Evolutionary conservation across 1,140 invertebrate species (phyloP).

Genomic region (Lerema accius): DNA sequence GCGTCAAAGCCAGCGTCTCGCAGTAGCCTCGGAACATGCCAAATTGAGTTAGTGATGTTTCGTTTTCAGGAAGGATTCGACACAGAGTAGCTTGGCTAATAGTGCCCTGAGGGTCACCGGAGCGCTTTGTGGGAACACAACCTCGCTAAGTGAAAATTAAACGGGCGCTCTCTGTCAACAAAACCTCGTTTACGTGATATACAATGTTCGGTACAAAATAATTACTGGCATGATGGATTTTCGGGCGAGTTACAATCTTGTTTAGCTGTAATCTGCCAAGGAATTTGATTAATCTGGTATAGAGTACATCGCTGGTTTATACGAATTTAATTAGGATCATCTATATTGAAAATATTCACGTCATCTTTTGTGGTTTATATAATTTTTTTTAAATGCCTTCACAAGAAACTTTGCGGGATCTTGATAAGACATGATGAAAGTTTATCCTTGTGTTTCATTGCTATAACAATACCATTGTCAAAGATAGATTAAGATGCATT

Average conservation of each 20-base stretch:
- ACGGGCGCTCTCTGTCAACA: conserved; percentile 19
- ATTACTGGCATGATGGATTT: conserved; percentile 23
- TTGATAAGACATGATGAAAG: too few relatives aligned
- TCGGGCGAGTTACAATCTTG: conserved; percentile 10
- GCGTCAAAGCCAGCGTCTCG: conserved; percentile 11
- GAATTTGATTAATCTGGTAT: not conserved
- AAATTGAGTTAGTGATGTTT: conserved; percentile 41
- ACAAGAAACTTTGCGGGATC: too few relatives aligned
- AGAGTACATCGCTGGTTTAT: not conserved
- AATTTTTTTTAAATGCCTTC: too few relatives aligned
- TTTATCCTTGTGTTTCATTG: too few relatives aligned
- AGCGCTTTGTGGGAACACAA: conserved; percentile 10
- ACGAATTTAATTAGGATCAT: not conserved
- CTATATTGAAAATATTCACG: too few relatives aligned
- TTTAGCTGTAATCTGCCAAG: not conserved
- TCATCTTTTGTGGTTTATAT: too few relatives aligned
- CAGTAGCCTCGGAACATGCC: conserved; percentile 27
- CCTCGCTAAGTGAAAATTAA: conserved; percentile 42
- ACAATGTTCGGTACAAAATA: conserved; percentile 32
- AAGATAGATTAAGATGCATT: too few relatives aligned
- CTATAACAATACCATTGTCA: too few relatives aligned
- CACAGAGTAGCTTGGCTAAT: conserved; percentile 46
- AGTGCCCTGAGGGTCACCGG: conserved; percentile 27
- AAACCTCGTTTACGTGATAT: conserved; percentile 35
- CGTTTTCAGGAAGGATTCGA: conserved; percentile 45